phyloP scores from a whole-genome alignment of 2,113 vertebrate genomes.

The Heloderma charlesbogerti region DNA sequence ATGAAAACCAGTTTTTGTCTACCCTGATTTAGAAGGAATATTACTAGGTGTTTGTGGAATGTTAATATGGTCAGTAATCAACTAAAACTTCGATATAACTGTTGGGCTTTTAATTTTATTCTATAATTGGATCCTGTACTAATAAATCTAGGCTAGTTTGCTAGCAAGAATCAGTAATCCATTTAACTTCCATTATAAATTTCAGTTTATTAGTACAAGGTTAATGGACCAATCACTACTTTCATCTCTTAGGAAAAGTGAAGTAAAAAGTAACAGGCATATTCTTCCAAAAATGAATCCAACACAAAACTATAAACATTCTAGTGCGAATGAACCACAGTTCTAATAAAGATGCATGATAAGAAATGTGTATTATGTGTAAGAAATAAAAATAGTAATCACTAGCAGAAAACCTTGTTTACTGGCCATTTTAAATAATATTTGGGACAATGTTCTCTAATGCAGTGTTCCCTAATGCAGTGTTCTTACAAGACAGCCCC shows the following conservation, averaged over 20 bases:
- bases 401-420: conserved; percentile 16
- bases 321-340: conserved; percentile 32
- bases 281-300: conserved; percentile 9
- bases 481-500: background rate
- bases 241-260: conserved; percentile 31
- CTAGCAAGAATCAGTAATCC: conserved; percentile 32
- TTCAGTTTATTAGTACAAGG: conserved; percentile 51
- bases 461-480: too few relatives aligned
- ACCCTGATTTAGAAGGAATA: background rate
- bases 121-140: conserved; percentile 13
- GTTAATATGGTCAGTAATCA: conserved; percentile 28
- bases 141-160: conserved; percentile 42
- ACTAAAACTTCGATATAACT: conserved; percentile 14
- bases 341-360: conserved; percentile 44
- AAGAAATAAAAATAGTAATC: conserved; percentile 19
- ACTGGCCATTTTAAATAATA: conserved; percentile 28
- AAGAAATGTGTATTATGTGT: conserved; percentile 3
- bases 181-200: conserved; percentile 52
- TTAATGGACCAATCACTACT: conserved; percentile 30
- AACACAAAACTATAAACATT: conserved; percentile 1
- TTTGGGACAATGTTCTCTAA: background rate
- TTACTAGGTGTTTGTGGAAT: background rate
- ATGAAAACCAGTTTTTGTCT: background rate
- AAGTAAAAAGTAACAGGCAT: conserved; percentile 44
- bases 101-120: background rate